Conservation (phyloP, 2,797 vertebrate genomes). For the Anomalospiza imberbis region DNA sequence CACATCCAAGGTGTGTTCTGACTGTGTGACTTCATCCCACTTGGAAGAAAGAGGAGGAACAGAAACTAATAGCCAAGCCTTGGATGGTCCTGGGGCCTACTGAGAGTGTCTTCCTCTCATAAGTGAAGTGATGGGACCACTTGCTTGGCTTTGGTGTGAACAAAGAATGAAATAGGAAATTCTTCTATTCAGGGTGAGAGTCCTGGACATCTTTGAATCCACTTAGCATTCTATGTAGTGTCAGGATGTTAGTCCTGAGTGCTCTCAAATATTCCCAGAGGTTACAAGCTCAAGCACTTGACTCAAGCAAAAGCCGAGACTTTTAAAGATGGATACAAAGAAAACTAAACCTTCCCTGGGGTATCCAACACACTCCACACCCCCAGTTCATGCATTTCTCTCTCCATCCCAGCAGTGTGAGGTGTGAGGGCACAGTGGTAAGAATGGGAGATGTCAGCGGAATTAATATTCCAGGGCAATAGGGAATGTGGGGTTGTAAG, state of each 20-base stretch:
- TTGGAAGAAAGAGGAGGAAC: not conserved
- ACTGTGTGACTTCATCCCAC: not conserved
- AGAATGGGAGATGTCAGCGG: not conserved
- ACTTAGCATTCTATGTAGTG: conserved; percentile 20
- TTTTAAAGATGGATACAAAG: conserved; percentile 30
- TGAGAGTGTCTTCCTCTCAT: not conserved
- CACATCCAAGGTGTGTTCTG: not conserved
- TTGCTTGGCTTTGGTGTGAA: conserved; percentile 12
- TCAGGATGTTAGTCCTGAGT: conserved; percentile 49
- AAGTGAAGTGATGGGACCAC: not conserved
- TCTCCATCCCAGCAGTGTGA: not conserved
- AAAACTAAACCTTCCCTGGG: not conserved
- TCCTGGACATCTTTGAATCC: conserved; percentile 23
- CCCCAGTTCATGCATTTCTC: not conserved
- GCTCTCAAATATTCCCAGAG: conserved; percentile 53
- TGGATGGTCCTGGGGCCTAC: not conserved
- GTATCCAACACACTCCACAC: not conserved
- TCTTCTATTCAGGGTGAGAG: conserved; percentile 17
- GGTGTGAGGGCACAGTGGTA: not conserved
- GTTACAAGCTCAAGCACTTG: conserved; percentile 34
- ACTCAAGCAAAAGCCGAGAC: conserved; percentile 9
- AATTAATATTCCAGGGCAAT: not conserved
- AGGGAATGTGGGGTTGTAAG: not conserved
- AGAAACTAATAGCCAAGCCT: not conserved
- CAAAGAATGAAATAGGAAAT: conserved; percentile 16